A percentile compares a stretch with the other conserved stretches of the same genome.
These are phyloP conservation scores for Orussus abietinus DNA, from an alignment of 1,140 invertebrate genomes.

Conservation along the genomic window DNA sequence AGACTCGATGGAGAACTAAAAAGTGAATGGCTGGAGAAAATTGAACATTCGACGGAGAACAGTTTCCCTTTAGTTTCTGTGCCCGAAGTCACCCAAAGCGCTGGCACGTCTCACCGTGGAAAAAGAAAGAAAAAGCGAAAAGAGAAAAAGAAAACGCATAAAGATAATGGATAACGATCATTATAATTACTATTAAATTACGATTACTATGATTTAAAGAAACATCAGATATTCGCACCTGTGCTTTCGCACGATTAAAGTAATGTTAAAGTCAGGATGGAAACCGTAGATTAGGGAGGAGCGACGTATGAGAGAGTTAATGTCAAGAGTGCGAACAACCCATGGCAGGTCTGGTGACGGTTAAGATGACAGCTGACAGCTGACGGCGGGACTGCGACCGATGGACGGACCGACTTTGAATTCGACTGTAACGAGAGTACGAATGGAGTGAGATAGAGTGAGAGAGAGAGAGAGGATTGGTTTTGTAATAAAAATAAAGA, in stretches of 20 bases:
- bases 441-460: slow-evolving; percentile 26
- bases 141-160: slow-evolving; percentile 18
- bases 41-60: too few relatives aligned
- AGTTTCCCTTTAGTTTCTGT: slow-evolving; percentile 40
- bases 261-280: slow-evolving; percentile 22
- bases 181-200: slow-evolving; percentile 27
- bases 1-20: too few relatives aligned
- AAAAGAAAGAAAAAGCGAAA: not conserved
- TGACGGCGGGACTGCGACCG: slow-evolving; percentile 26
- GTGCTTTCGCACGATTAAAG: slow-evolving; percentile 32
- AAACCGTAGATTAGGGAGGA: slow-evolving; percentile 21
- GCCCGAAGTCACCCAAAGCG: slow-evolving; percentile 33
- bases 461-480: slow-evolving; percentile 32
- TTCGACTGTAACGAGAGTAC: slow-evolving; percentile 29
- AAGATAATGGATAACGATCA: slow-evolving; percentile 23
- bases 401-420: slow-evolving; percentile 16
- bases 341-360: too few relatives aligned
- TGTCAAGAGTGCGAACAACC: too few relatives aligned
- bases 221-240: slow-evolving; percentile 24
- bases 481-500: slow-evolving; percentile 41
- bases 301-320: too few relatives aligned
- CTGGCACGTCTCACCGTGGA: slow-evolving; percentile 21
- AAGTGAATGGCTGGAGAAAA: too few relatives aligned
- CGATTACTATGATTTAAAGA: slow-evolving; percentile 25
- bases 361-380: too few relatives aligned